These are phyloP conservation scores for Chymomyza procnemis DNA, from an alignment of 2,888 invertebrate genomes.

Conservation along the genomic window DNA sequence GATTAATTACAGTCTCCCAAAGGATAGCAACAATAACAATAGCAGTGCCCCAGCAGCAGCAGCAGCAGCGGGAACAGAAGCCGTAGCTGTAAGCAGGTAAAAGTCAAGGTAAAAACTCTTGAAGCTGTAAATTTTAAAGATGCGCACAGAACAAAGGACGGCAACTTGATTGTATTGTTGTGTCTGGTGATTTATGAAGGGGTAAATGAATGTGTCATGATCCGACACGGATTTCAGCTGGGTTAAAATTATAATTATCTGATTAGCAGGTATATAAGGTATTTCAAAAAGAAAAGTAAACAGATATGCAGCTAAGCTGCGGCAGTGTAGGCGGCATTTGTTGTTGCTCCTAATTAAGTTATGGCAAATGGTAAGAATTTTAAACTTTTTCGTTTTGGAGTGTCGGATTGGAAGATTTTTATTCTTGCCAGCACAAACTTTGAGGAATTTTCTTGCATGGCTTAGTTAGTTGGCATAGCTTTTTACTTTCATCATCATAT, in stretches of 20 bases:
- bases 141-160: neutral
- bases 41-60: neutral
- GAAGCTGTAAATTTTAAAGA: constrained; percentile 13
- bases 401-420: too few relatives aligned
- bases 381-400: too few relatives aligned
- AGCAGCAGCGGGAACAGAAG: too few relatives aligned
- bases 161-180: neutral
- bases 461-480: too few relatives aligned
- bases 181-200: neutral
- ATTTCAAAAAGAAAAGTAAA: neutral
- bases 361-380: too few relatives aligned
- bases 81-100: too few relatives aligned
- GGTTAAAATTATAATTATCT: neutral
- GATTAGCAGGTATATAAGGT: neutral
- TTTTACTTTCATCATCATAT: too few relatives aligned
- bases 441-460: too few relatives aligned
- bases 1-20: neutral
- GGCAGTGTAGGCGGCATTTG: too few relatives aligned
- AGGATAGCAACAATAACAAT: constrained; percentile 38
- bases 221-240: neutral
- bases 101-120: neutral
- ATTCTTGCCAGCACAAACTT: too few relatives aligned
- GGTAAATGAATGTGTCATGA: neutral
- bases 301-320: too few relatives aligned
- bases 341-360: too few relatives aligned